Evolutionary conservation across 2,113 vertebrate species (phyloP).

Genomic region (Heptranchias perlo): DNA sequence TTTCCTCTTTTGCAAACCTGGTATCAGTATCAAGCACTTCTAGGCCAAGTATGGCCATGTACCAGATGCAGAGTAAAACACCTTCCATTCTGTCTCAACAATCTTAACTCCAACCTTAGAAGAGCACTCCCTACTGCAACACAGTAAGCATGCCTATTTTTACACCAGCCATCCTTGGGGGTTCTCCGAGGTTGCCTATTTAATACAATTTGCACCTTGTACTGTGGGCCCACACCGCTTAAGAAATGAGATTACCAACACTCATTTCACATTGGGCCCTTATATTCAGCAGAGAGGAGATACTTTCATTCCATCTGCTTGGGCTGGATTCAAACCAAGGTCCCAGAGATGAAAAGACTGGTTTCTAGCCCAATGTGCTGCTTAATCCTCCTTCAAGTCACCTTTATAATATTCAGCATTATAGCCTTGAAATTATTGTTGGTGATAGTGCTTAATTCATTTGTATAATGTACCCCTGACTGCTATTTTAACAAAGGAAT

Average conservation of each 20-base stretch:
- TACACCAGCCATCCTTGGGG: neutral
- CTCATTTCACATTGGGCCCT: neutral
- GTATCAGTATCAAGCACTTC: neutral
- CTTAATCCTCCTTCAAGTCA: constrained; percentile 33
- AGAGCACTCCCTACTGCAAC: neutral
- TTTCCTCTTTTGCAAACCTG: neutral
- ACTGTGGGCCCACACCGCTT: neutral
- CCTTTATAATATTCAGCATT: neutral
- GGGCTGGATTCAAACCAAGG: constrained; percentile 19
- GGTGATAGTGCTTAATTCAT: neutral
- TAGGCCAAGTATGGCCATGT: neutral
- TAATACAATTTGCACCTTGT: constrained; percentile 12
- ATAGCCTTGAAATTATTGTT: neutral
- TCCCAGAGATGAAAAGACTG: neutral
- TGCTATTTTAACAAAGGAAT: neutral
- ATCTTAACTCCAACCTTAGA: neutral
- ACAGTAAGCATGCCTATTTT: neutral
- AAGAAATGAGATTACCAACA: constrained; percentile 27
- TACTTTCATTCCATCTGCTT: constrained; percentile 11
- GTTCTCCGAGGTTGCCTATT: neutral
- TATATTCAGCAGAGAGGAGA: constrained; percentile 4
- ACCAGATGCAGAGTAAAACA: neutral
- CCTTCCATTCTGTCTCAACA: neutral
- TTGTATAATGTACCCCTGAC: neutral
- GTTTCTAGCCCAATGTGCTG: neutral